Base-by-base conservation (phyloP, 2,113 vertebrate species). In the Dipodomys stephensi region DNA sequence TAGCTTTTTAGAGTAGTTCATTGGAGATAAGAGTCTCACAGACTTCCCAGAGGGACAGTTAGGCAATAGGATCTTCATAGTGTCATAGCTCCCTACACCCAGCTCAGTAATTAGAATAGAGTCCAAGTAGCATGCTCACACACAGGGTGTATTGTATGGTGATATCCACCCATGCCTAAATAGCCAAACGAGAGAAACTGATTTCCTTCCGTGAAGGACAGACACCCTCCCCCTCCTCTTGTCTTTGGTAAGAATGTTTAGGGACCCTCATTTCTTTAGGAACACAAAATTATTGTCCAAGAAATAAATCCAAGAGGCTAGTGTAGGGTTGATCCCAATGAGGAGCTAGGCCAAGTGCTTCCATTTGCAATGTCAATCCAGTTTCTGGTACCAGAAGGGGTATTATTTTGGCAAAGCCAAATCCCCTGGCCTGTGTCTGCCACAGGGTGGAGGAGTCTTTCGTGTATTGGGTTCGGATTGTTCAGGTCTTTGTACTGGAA, bases 351-450 rank as follows among this genome's bases (percentile, higher is more conserved):
- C 39, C 80, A 57, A 27, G 13, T 32, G 4, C 62, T 79, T 72
- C 64, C 39, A 65, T 83, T 83, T 80, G 49, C 53, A 8, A 91
- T 30, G 15, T 60, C 19, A 76, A 32, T 44, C 27, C 1, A 2
- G 6, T 71, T 46, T 84, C 84, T 88, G 49, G 39, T 12, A 12
- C 49, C 49, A 49, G 49, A 49, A 49, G 49, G 49, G 49, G 12
- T 49, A 49, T 49, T 53, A 32, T 77, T 89, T 85, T 64, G 85
- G 53, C 35, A 74, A 92, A 92, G 19, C 76, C n/a, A 82, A 88
- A 16, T 60, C 68, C 68, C 28, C n/a, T 30, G n/a, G 65, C 53
- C 53, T 87, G 18, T 49, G 23, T 82, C 65, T 73, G 62, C 30
- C 65, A 53, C 27, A 60, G 72, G 30, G 83, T 44, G 72, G 72